These are phyloP conservation scores for Anarsia innoxiella DNA, from an alignment of 2,888 invertebrate genomes.

Conservation along the genomic window DNA sequence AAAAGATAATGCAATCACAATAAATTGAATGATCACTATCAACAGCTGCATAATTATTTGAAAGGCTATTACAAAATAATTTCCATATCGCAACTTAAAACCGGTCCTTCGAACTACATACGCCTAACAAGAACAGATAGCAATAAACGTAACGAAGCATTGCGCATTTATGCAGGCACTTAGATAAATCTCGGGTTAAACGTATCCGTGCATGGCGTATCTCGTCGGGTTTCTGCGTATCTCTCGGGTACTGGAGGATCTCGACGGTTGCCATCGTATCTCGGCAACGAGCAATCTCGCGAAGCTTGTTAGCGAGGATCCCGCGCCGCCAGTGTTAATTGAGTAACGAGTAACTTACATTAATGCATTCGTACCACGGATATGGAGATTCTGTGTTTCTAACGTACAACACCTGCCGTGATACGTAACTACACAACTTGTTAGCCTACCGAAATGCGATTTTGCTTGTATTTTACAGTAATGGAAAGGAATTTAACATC, in stretches of 20 bases:
- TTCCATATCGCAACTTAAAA: neutral
- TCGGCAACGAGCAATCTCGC: slow-evolving; percentile 24
- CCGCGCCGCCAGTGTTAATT: slow-evolving; percentile 44
- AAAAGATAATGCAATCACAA: too few species aligned
- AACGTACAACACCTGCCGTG: too few species aligned
- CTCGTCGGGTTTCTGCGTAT: too few species aligned
- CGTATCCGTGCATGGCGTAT: slow-evolving; percentile 23
- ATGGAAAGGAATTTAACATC: too few species aligned
- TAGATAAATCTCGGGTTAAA: slow-evolving; percentile 49
- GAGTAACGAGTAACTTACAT: slow-evolving; percentile 28
- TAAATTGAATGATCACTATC: too few species aligned
- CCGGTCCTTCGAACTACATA: neutral
- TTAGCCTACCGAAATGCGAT: too few species aligned
- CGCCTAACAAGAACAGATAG: neutral
- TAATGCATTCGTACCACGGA: slow-evolving; percentile 2
- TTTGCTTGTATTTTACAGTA: too few species aligned
- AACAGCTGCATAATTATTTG: too few species aligned
- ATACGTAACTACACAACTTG: too few species aligned
- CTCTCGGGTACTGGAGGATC: slow-evolving; percentile 23
- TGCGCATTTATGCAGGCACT: slow-evolving; percentile 45
- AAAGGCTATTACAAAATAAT: neutral
- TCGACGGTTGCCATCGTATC: slow-evolving; percentile 19
- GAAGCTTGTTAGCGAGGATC: slow-evolving; percentile 47
- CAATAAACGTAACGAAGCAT: slow-evolving; percentile 14
- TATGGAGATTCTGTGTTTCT: neutral